Percentiles rank a stretch among this genome's conserved stretches.
Evolutionary conservation across 2,113 vertebrate species (phyloP).

Genomic region (Anolis carolinensis): DNA sequence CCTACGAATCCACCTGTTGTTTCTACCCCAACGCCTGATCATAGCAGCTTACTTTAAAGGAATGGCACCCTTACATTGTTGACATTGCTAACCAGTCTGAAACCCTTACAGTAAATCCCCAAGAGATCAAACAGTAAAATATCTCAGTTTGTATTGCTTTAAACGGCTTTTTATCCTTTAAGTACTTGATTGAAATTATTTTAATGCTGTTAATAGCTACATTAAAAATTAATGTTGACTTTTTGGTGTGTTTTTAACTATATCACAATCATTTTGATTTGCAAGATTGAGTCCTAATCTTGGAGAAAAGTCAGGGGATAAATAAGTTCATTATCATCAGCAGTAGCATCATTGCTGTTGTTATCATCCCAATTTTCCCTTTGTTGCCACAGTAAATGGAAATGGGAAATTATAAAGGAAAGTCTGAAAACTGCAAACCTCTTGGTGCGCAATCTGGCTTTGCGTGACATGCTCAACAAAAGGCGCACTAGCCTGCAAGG

Average conservation of each 20-base stretch:
- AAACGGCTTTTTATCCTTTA: too few species aligned
- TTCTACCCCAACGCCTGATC: neutral
- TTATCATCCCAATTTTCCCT: neutral
- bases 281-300: too few species aligned
- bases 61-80: neutral
- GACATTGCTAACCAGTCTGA: neutral
- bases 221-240: too few species aligned
- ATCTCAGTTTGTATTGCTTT: too few species aligned
- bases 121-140: neutral
- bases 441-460: neutral
- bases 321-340: too few species aligned
- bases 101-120: neutral
- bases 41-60: neutral
- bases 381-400: neutral
- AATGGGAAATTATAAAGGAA: neutral
- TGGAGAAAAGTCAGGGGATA: too few species aligned
- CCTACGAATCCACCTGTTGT: neutral
- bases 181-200: too few species aligned
- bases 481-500: accelerated
- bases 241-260: too few species aligned
- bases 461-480: neutral
- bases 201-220: too few species aligned
- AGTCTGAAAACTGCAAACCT: neutral
- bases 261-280: too few species aligned
- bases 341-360: too few species aligned